Percentiles rank a stretch among this genome's conserved stretches.
phyloP scores from a whole-genome alignment of 1,140 invertebrate species.

The Ceratitis capitata region DNA sequence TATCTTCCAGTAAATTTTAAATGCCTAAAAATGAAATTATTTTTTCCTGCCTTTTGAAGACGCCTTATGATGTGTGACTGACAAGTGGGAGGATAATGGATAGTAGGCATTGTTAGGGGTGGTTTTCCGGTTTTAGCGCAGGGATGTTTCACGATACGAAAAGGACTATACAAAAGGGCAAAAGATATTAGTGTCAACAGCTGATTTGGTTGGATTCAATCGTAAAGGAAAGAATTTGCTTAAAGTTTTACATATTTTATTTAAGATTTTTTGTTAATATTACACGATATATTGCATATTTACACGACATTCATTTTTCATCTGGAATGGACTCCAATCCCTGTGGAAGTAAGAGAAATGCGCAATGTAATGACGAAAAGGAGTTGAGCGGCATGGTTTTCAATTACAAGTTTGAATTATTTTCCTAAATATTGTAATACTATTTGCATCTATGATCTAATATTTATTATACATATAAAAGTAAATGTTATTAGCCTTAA shows the following conservation, averaged over 20 bases:
- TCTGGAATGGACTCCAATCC: conserved; percentile 69
- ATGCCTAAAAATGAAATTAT: neutral
- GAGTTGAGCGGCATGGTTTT: too few relatives aligned
- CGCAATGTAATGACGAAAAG: too few relatives aligned
- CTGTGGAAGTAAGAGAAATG: conserved; percentile 62
- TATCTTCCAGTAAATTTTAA: neutral
- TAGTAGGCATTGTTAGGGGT: conserved; percentile 53
- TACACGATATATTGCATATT: conserved; percentile 7
- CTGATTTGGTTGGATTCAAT: neutral
- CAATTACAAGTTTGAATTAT: too few relatives aligned
- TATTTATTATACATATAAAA: too few relatives aligned
- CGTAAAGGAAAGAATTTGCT: neutral
- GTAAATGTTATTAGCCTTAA: too few relatives aligned
- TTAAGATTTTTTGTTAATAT: neutral
- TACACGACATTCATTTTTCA: conserved; percentile 58
- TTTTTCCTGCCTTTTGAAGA: conserved; percentile 46
- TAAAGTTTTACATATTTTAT: conserved; percentile 17
- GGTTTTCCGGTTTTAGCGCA: conserved; percentile 49
- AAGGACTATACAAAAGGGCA: neutral
- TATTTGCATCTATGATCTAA: too few relatives aligned
- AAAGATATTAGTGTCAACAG: neutral
- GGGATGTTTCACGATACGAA: conserved; percentile 15
- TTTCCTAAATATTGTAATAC: too few relatives aligned
- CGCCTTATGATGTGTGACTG: conserved; percentile 59
- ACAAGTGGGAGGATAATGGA: conserved; percentile 50